Base-by-base conservation (phyloP, 2,113 vertebrate species). In the Clinocottus analis region DNA sequence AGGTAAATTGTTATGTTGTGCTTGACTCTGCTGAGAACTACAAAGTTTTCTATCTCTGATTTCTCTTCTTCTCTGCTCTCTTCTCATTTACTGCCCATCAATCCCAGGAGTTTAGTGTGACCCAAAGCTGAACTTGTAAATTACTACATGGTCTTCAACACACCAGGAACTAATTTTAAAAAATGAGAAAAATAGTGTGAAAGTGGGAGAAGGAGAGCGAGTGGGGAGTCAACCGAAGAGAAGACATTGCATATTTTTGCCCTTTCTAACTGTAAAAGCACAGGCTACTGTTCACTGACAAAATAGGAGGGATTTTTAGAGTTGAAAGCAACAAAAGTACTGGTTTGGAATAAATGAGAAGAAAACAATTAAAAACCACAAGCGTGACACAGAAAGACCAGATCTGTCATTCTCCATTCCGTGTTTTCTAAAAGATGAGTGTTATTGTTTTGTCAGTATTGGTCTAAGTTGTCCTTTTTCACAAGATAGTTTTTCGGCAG, bases 61-160 rank as follows among this genome's bases (percentile, higher is more conserved):
- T 71, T 49, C 68, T 55, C 41, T 14, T 43, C 53, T 68, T 41
- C 45, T 27, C 60, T 29, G 19, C 33, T 69, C 55, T 39, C 45
- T 29, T 65, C 27, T 43, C 37, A n/a, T 39, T 25, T 27, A 25
- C 60, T n/a, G 56, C 51, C 45, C 27, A 64, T 63, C 66, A 47
- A 19, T 85, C 73, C 63, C 66, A 62, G 33, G 62, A 75, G 65
- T 83, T 87, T 35, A 56, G 35, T 27, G 59, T 53, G 70, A 88
- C 87, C 72, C 21, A 47, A 85, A 71, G 76, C 83, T 80, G 83
- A 90, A 83, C 79, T 81, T 11, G 16, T 85, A 75, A 84, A 81
- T 80, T 78, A 82, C 47, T 25, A 64, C 14, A 35, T 25, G 49
- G 43, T 67, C 74, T 82, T 85, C 43, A 49, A 84, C 60, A 67